phyloP scores from a whole-genome alignment of 2,888 invertebrate species.

The Frankliniella fusca region DNA sequence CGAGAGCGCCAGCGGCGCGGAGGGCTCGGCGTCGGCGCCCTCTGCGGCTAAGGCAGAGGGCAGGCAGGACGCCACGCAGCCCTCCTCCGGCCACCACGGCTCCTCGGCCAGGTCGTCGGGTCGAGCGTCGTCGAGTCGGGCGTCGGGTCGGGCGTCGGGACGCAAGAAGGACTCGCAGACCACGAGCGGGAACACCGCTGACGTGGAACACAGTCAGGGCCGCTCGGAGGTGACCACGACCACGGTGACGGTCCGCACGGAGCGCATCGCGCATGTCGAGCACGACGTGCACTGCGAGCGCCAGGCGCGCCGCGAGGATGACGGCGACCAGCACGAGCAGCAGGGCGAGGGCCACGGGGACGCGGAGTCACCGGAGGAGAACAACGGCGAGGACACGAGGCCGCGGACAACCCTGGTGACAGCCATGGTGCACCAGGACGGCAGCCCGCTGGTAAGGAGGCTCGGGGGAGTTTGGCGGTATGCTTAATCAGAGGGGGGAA shows the following conservation, averaged over 20 bases:
- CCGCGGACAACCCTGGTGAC: conserved; percentile 39
- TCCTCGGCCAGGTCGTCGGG: too few relatives aligned
- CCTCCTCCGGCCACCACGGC: too few relatives aligned
- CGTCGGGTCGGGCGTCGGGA: too few relatives aligned
- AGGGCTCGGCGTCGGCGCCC: neutral
- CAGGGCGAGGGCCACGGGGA: conserved; percentile 41
- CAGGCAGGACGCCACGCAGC: neutral
- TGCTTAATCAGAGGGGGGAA: too few relatives aligned
- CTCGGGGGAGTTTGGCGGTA: neutral
- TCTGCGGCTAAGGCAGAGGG: neutral
- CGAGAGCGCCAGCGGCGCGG: neutral
- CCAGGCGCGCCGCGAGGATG: conserved; percentile 41
- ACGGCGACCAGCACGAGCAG: neutral
- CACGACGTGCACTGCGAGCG: conserved; percentile 33
- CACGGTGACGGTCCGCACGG: conserved; percentile 39
- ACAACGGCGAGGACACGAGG: conserved; percentile 33
- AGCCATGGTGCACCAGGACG: conserved; percentile 46
- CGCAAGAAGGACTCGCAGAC: too few relatives aligned
- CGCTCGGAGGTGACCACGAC: conserved; percentile 40
- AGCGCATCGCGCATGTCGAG: neutral
- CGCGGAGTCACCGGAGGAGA: conserved; percentile 35
- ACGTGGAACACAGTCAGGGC: conserved; percentile 30
- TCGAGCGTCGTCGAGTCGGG: too few relatives aligned
- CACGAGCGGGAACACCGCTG: neutral
- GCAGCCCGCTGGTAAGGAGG: neutral